Percentiles rank a stretch among this genome's conserved stretches.
phyloP scores from a whole-genome alignment of 2,888 invertebrate species.

The Drosophila subquinaria region DNA sequence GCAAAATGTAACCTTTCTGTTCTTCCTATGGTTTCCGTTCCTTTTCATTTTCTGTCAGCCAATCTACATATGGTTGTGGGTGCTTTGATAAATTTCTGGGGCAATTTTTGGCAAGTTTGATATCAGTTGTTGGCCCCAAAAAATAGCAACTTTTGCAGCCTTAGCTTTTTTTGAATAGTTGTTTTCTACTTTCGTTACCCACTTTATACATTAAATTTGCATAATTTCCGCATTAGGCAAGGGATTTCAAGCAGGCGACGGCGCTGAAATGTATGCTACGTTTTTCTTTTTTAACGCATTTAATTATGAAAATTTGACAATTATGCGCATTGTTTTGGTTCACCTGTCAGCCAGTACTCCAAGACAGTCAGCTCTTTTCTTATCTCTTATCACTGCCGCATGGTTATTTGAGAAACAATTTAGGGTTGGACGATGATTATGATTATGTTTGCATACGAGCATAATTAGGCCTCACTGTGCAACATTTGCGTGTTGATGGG shows the following conservation, averaged over 20 bases:
- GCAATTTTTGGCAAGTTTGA: neutral
- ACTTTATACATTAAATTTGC: conserved; percentile 27
- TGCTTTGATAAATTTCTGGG: neutral
- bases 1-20: conserved; percentile 38
- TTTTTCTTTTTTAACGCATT: conserved; percentile 35
- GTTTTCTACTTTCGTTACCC: no score
- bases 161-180: conserved; percentile 10
- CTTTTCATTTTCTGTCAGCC: neutral
- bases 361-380: neutral
- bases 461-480: conserved; percentile 18
- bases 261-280: conserved; percentile 45
- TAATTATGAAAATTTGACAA: conserved; percentile 42
- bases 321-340: conserved; percentile 18
- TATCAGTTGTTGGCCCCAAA: neutral
- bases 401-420: conserved; percentile 21
- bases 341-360: neutral
- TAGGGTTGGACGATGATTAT: conserved; percentile 19
- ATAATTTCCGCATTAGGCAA: conserved; percentile 32
- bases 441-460: conserved; percentile 44
- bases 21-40: conserved; percentile 16
- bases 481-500: conserved; percentile 6
- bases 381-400: conserved; percentile 51
- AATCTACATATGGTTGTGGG: conserved; percentile 33
- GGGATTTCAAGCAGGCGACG: neutral
- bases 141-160: conserved; percentile 11